Conservation (phyloP, 2,888 invertebrate genomes). For the Octodonta nipae region DNA sequence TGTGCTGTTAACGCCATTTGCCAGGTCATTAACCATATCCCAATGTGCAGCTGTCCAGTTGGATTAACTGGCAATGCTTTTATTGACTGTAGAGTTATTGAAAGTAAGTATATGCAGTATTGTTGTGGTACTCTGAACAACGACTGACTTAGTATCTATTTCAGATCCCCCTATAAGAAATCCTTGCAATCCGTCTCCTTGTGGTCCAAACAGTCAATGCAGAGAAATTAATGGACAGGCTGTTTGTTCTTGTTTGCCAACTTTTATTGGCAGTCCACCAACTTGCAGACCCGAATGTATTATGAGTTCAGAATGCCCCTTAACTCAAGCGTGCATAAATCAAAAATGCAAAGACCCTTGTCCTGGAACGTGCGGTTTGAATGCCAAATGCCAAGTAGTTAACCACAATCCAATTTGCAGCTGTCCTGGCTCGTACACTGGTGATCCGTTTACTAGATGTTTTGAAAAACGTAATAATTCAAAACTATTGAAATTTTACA, state of each 20-base stretch:
- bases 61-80: conserved; percentile 38
- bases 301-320: conserved; percentile 53
- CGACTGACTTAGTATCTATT: conserved; percentile 13
- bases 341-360: conserved; percentile 64
- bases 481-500: not conserved
- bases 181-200: conserved; percentile 58
- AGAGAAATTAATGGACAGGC: conserved; percentile 41
- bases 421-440: conserved; percentile 49
- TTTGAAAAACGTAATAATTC: conserved; percentile 22
- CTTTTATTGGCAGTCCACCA: conserved; percentile 54
- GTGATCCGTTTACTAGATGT: conserved; percentile 55
- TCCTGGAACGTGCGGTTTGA: conserved; percentile 55
- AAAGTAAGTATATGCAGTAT: conserved; percentile 15
- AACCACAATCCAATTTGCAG: conserved; percentile 63
- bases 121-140: not conserved
- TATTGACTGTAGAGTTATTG: conserved; percentile 28
- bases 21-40: conserved; percentile 36
- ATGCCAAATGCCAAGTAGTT: conserved; percentile 57
- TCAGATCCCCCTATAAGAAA: conserved; percentile 19
- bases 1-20: conserved; percentile 38
- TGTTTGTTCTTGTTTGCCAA: conserved; percentile 53
- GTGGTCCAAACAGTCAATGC: conserved; percentile 62
- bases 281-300: conserved; percentile 59
- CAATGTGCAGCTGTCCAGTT: conserved; percentile 38
- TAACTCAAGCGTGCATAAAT: conserved; percentile 55